phyloP scores from a whole-genome alignment of 2,888 invertebrate species.

The Creontiades dilutus region DNA sequence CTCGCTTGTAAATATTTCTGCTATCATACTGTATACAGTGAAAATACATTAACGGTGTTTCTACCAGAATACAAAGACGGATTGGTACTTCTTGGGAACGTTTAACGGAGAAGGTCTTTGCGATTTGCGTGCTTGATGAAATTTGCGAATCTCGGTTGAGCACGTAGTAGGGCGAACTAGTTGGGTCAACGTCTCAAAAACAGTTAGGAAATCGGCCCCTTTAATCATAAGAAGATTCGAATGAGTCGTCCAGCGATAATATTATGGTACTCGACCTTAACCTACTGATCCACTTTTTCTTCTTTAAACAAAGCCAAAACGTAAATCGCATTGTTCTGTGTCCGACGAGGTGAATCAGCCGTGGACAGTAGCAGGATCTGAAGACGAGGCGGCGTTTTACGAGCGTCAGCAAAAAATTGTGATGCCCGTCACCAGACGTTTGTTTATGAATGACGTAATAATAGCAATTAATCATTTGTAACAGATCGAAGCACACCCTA shows the following conservation, averaged over 20 bases:
- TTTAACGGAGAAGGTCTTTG: too few species aligned
- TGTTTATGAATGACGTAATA: background rate
- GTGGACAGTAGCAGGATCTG: background rate
- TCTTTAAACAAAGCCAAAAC: conserved; percentile 16
- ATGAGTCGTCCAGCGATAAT: conserved; percentile 33
- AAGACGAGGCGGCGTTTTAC: background rate
- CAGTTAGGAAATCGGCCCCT: background rate
- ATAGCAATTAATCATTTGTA: background rate
- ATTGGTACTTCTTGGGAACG: too few species aligned
- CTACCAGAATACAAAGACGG: too few species aligned
- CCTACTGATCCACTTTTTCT: conserved; percentile 50
- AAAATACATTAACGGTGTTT: too few species aligned
- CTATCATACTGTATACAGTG: too few species aligned
- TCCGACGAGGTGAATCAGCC: background rate
- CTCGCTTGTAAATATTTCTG: too few species aligned
- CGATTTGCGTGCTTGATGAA: background rate
- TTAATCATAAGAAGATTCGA: background rate
- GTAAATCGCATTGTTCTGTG: conserved; percentile 6
- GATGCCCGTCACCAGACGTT: background rate
- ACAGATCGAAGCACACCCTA: background rate
- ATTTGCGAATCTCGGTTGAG: background rate
- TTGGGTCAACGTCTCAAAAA: background rate
- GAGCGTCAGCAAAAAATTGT: background rate
- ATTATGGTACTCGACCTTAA: conserved; percentile 49
- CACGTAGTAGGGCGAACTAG: background rate